Evolutionary conservation across 2,888 invertebrate genomes (phyloP), one percentile per base, ranked within the genome.

Genomic region (Mystacides longicornis): DNA sequence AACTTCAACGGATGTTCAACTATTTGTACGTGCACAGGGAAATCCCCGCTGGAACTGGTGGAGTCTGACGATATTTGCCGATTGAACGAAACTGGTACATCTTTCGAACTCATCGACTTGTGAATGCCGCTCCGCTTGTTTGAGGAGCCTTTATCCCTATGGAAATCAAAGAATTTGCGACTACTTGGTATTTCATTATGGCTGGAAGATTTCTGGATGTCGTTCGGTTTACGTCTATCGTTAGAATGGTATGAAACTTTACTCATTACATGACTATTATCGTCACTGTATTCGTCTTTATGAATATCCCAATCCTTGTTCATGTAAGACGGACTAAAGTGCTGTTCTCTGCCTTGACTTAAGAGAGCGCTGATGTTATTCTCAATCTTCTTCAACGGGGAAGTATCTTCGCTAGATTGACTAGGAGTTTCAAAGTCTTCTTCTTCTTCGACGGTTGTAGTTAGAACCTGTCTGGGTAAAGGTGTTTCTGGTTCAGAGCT

Each of bases 101-200:
- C 86, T 68, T 86, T 86, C 57, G 85, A 84, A 67, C 86, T 86
- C 64, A 85, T 84, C 16, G 86, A 86, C 68, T 86, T 86, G 66
- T 86, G 86, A 68, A 86, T 85, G 62, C 86, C 84, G 64, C 82
- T 79, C 22, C 80, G 71, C 64, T 80, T 74, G 54, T 77, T 70
- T 18, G 71, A 69, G 20, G 70, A 68, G 49, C 78, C 77, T 46
- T 78, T 72, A 59, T 76, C 77, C 33, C 78, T 72, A 37, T 75
- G 71, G 58, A 75, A 76, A 64, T 76, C 73, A 60, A 78, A 73
- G 60, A 75, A 67, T 67, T 78, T 73, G 68, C 77, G 70, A 63
- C 77, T 78, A 63, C 77, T 78, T 54, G 70, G 69, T 64, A 81
- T 81, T 65, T 81, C 81, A 67, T 79, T 81, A 63, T 81, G 81